Conservation (phyloP, 2,797 vertebrate genomes). For the Chromis chromis region DNA sequence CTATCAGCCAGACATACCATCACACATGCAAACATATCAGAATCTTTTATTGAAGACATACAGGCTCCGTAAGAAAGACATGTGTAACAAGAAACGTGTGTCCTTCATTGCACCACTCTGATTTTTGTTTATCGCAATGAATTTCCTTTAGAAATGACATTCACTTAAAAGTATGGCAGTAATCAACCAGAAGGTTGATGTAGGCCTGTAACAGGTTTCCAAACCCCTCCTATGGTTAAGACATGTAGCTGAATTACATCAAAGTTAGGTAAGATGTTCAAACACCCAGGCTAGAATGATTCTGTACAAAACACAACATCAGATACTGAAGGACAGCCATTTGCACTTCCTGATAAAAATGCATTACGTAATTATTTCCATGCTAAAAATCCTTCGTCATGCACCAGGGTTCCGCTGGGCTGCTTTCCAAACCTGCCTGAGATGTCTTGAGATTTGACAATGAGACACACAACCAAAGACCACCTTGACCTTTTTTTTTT, state of each 20-base stretch:
- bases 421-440: slow-evolving; percentile 72
- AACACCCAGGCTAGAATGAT: slow-evolving; percentile 59
- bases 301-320: slow-evolving; percentile 63
- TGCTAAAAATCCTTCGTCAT: slow-evolving; percentile 45
- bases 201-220: slow-evolving; percentile 38
- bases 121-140: slow-evolving; percentile 51
- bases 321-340: slow-evolving; percentile 51
- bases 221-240: slow-evolving; percentile 45
- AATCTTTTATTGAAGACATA: slow-evolving; percentile 76
- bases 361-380: slow-evolving; percentile 54
- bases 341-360: slow-evolving; percentile 56
- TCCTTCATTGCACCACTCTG: slow-evolving; percentile 41
- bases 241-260: slow-evolving; percentile 60
- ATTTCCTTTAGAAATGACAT: slow-evolving; percentile 55
- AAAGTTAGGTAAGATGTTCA: slow-evolving; percentile 57
- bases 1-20: slow-evolving; percentile 43
- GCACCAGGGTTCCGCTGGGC: slow-evolving; percentile 57
- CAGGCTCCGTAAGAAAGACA: slow-evolving; percentile 71
- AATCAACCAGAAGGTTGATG: slow-evolving; percentile 41
- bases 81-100: slow-evolving; percentile 57
- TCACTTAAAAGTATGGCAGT: slow-evolving; percentile 41
- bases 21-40: slow-evolving; percentile 66
- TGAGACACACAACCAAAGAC: slow-evolving; percentile 62
- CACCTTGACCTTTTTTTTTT: slow-evolving; percentile 38
- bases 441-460: slow-evolving; percentile 79